Evolutionary conservation across 1,140 invertebrate genomes (phyloP), one percentile per base, ranked within the genome.

Genomic region (Drosophila auraria): DNA sequence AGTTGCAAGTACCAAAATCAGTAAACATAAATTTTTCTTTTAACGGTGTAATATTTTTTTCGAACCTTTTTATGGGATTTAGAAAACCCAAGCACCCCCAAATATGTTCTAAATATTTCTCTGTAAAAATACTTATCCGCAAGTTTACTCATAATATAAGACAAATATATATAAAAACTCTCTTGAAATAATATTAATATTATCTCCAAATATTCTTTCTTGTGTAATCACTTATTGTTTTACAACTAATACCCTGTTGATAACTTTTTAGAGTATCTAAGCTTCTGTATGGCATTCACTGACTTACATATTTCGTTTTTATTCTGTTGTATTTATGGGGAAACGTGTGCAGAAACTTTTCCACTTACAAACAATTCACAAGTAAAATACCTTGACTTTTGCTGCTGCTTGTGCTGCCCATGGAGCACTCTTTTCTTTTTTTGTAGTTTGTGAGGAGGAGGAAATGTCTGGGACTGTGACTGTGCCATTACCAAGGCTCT

Each of bases 311-410:
- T 51, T 73, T 73, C 17, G 30, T 58, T 63, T 61, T 60, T 42
- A 44, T 62, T 72, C 47, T 40, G 50, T 71, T 53, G 70, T 56
- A 80, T 87, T 87, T 77, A 87, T 77, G 80, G 61, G 56, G 45
- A 72, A 82, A 78, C 78, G 66, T 89, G 74, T 90, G 79, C 82
- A 64, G 38, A 82, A 89, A 89, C 60, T 89, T 89, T 89, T 90
- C 69, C 82, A 89, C 86, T 89, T 90, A 80, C 75, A 70, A 82
- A 80, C 82, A 77, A 75, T 72, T 79, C 74, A 62, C 78, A 79
- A 90, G 75, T 76, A 74, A 90, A 87, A 82, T 84, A 82, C 86
- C 86, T 89, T 89, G 86, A 89, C 86, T 89, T 74, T 84, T 77
- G 75, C 54, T 47, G 59, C 53, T 45, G 27, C 61, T 61, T 9